These are phyloP conservation scores for Halisarca cf. caerulea DNA, from an alignment of 37 sponge, comb jelly and placozoan genomes.

Conservation along the genomic window DNA sequence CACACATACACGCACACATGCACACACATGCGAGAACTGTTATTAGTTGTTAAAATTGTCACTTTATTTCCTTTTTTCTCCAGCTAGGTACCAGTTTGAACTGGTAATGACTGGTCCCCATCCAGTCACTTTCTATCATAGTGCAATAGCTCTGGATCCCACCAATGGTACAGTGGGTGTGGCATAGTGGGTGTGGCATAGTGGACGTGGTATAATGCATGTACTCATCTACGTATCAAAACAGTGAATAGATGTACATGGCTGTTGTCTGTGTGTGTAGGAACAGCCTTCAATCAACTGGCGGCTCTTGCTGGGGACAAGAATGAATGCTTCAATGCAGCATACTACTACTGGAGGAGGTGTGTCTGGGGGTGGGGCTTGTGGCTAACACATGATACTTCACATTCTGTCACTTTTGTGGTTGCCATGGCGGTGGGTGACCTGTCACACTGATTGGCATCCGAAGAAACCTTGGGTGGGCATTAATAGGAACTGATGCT, in stretches of 20 bases:
- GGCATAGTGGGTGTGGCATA: neutral
- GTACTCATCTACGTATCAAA: neutral
- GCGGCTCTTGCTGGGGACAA: slow-evolving; percentile 68
- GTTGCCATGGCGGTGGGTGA: neutral
- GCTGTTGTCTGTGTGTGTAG: slow-evolving; percentile 33
- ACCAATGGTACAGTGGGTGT: slow-evolving; percentile 54
- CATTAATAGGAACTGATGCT: too few species aligned
- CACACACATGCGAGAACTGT: too few species aligned
- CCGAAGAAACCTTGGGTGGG: neutral
- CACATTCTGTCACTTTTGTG: neutral
- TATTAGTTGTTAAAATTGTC: too few species aligned
- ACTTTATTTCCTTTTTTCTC: slow-evolving; percentile 1
- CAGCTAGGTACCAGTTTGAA: slow-evolving; percentile 70
- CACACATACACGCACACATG: too few species aligned
- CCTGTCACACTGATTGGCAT: neutral
- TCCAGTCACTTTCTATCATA: slow-evolving; percentile 56
- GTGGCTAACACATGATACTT: slow-evolving; percentile 5
- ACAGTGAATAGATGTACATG: neutral
- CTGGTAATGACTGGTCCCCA: slow-evolving; percentile 23
- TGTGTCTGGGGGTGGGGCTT: slow-evolving; percentile 8
- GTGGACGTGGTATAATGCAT: neutral
- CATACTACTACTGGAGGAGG: slow-evolving; percentile 81
- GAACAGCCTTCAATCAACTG: slow-evolving; percentile 71
- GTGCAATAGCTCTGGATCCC: slow-evolving; percentile 72
- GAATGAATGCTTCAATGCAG: slow-evolving; percentile 62